These are phyloP conservation scores for Esox masquinongy DNA, from an alignment of 2,797 vertebrate genomes.

Conservation along the genomic window DNA sequence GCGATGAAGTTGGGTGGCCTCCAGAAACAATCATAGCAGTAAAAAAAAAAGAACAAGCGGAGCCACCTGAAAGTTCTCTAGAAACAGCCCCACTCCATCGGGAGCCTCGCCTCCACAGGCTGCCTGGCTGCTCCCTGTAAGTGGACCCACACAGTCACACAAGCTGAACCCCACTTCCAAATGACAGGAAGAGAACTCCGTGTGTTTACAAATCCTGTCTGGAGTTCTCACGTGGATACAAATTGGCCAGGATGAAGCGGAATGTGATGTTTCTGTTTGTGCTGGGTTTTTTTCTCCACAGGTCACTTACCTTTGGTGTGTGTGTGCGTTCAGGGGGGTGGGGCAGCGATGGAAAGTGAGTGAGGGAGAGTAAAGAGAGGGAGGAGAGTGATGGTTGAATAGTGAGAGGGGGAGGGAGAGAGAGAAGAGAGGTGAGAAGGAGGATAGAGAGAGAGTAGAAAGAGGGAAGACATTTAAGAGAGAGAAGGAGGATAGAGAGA, in stretches of 20 bases:
- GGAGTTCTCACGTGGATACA: not conserved
- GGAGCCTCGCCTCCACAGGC: not conserved
- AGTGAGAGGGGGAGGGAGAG: too few relatives aligned
- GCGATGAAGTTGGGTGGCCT: conserved; percentile 9
- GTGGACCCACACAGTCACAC: conserved; percentile 13
- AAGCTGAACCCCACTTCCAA: not conserved
- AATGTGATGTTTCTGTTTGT: conserved; percentile 14
- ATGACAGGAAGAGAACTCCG: not conserved
- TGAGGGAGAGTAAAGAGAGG: not conserved
- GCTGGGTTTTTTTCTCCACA: not conserved
- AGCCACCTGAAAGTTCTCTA: conserved; percentile 16
- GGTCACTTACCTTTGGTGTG: not conserved
- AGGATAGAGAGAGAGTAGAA: not conserved
- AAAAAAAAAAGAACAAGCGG: conserved; percentile 13
- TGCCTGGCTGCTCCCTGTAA: not conserved
- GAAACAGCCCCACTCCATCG: conserved; percentile 9
- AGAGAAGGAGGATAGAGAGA: too few relatives aligned
- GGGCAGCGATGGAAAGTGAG: conserved; percentile 20
- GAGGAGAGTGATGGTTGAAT: not conserved
- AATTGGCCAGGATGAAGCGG: conserved; percentile 3
- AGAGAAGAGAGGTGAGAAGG: too few relatives aligned
- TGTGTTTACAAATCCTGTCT: conserved; percentile 10
- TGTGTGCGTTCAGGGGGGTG: conserved; percentile 7
- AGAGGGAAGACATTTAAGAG: too few relatives aligned
- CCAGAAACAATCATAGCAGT: conserved; percentile 17